Conservation (phyloP, 2,797 vertebrate species). For the Myoxocephalus aenaeus region DNA sequence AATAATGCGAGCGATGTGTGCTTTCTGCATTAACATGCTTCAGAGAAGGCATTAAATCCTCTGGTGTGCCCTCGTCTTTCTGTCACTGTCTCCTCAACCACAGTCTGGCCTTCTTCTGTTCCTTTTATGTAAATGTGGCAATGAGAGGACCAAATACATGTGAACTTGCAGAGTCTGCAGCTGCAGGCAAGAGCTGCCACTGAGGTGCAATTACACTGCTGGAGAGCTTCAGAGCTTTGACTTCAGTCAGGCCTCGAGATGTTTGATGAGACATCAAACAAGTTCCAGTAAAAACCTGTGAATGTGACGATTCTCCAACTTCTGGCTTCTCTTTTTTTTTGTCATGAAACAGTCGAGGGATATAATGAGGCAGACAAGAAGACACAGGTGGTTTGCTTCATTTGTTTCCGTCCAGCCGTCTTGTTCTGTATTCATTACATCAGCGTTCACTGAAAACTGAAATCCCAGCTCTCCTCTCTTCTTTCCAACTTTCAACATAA, state of each 20-base stretch:
- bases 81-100: not conserved
- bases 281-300: slow-evolving; percentile 41
- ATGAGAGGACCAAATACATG: slow-evolving; percentile 36
- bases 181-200: slow-evolving; percentile 60
- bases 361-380: slow-evolving; percentile 34
- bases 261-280: slow-evolving; percentile 70
- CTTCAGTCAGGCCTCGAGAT: slow-evolving; percentile 50
- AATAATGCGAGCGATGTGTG: slow-evolving; percentile 9
- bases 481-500: slow-evolving; percentile 30
- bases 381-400: slow-evolving; percentile 39
- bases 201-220: slow-evolving; percentile 62
- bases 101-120: slow-evolving; percentile 35
- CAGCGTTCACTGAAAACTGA: slow-evolving; percentile 11
- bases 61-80: not conserved
- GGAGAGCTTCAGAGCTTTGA: slow-evolving; percentile 49
- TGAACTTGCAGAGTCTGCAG: slow-evolving; percentile 39
- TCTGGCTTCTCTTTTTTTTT: slow-evolving; percentile 6
- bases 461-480: slow-evolving; percentile 8
- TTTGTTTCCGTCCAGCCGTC: slow-evolving; percentile 29
- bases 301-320: slow-evolving; percentile 26
- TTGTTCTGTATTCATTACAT: slow-evolving; percentile 26
- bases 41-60: slow-evolving; percentile 31
- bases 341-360: slow-evolving; percentile 23
- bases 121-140: slow-evolving; percentile 45
- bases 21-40: slow-evolving; percentile 2